Conservation (phyloP, 2,888 invertebrate genomes). For the Drosophila borealis region DNA sequence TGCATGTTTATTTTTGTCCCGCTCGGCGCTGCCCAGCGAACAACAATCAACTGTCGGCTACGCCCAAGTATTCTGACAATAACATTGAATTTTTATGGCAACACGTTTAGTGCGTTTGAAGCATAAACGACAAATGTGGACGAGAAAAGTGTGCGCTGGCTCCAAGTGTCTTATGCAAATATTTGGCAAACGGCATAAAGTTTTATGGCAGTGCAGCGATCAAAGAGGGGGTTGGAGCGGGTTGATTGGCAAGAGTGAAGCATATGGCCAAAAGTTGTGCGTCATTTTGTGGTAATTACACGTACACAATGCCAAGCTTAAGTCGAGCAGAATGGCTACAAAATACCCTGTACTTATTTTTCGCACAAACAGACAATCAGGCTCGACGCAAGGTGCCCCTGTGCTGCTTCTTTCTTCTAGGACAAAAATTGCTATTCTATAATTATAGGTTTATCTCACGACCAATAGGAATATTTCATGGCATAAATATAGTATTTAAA, state of each 20-base stretch:
- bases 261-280: conserved; percentile 26
- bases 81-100: conserved; percentile 71
- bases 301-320: conserved; percentile 1
- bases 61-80: conserved; percentile 55
- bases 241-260: too few species aligned
- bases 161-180: conserved; percentile 50
- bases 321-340: background rate
- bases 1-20: conserved; percentile 50
- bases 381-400: too few species aligned
- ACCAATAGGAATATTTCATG: too few species aligned
- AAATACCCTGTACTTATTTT: background rate
- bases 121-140: conserved; percentile 34
- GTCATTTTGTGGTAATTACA: conserved; percentile 51
- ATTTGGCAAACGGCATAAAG: conserved; percentile 37
- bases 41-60: conserved; percentile 22
- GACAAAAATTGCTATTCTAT: too few species aligned
- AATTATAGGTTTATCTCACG: too few species aligned
- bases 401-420: too few species aligned
- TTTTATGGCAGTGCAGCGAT: conserved; percentile 27
- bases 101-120: conserved; percentile 52
- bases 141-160: background rate
- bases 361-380: too few species aligned
- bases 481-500: too few species aligned
- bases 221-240: background rate
- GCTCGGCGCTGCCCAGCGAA: conserved; percentile 28